phyloP scores from a whole-genome alignment of 2,797 vertebrate species.

The Acanthornis magna region DNA sequence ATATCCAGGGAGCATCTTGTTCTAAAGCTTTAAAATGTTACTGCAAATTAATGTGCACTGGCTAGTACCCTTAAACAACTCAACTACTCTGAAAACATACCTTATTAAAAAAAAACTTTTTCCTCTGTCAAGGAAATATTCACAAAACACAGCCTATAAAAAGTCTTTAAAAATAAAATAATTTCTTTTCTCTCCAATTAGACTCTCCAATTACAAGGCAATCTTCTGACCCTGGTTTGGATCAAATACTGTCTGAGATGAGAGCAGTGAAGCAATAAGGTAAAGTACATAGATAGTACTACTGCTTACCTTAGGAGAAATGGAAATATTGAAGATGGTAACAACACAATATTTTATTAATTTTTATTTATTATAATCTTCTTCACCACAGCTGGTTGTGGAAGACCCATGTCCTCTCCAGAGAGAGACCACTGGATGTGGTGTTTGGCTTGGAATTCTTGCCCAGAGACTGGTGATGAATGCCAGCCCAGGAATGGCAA shows the following conservation, averaged over 20 bases:
- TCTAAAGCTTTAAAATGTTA: slow-evolving; percentile 18
- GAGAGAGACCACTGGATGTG: background rate
- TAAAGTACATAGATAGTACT: background rate
- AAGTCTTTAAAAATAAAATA: background rate
- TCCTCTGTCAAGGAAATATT: background rate
- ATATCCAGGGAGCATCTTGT: background rate
- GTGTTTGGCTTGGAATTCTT: background rate
- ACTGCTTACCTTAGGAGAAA: background rate
- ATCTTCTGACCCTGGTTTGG: background rate
- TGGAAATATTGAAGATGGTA: background rate
- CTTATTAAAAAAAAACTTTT: slow-evolving; percentile 7
- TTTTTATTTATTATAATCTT: background rate
- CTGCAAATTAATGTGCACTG: background rate
- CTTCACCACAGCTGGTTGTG: background rate
- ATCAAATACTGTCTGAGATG: background rate
- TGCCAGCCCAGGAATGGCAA: background rate
- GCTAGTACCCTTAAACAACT: background rate
- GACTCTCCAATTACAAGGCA: background rate
- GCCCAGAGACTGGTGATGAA: background rate
- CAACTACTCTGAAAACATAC: background rate
- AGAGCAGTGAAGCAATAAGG: background rate
- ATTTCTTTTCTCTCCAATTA: background rate
- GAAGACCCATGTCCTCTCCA: background rate
- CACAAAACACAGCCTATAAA: background rate
- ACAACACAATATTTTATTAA: background rate